These are phyloP conservation scores for Harpalus rubripes DNA, from an alignment of 2,888 invertebrate species.

Conservation along the genomic window DNA sequence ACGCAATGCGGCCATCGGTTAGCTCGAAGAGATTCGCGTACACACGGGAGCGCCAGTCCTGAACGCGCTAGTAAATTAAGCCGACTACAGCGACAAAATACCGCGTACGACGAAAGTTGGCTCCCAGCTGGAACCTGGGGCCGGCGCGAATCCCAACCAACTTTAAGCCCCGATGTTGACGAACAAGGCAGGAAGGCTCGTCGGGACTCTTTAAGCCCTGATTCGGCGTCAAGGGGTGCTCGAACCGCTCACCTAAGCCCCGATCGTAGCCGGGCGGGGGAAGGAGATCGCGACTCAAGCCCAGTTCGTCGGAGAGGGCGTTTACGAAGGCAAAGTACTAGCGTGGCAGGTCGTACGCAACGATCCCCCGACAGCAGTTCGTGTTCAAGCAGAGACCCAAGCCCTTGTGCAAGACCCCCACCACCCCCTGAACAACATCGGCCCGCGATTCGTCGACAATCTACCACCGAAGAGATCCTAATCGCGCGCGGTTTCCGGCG, in stretches of 20 bases:
- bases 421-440: slow-evolving; percentile 81
- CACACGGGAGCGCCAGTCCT: slow-evolving; percentile 84
- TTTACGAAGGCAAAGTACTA: slow-evolving; percentile 88
- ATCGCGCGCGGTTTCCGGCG: slow-evolving; percentile 93
- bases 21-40: slow-evolving; percentile 84
- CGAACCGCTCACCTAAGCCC: slow-evolving; percentile 86
- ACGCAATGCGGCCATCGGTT: slow-evolving; percentile 87
- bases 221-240: slow-evolving; percentile 88
- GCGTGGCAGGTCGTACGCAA: slow-evolving; percentile 81
- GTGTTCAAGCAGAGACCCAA: slow-evolving; percentile 92
- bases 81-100: slow-evolving; percentile 90
- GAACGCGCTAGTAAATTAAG: slow-evolving; percentile 79
- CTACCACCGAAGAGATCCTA: slow-evolving; percentile 94
- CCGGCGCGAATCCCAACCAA: slow-evolving; percentile 90
- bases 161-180: slow-evolving; percentile 88
- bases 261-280: slow-evolving; percentile 88
- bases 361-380: slow-evolving; percentile 87
- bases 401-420: slow-evolving; percentile 85
- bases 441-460: slow-evolving; percentile 90
- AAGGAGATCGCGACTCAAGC: slow-evolving; percentile 90
- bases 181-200: slow-evolving; percentile 86
- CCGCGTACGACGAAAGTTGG: slow-evolving; percentile 92
- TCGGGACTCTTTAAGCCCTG: slow-evolving; percentile 93
- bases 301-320: slow-evolving; percentile 85
- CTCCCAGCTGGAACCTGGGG: slow-evolving; percentile 84